Conservation (phyloP, 1,140 invertebrate genomes). For the Neocloeon triangulifer region DNA sequence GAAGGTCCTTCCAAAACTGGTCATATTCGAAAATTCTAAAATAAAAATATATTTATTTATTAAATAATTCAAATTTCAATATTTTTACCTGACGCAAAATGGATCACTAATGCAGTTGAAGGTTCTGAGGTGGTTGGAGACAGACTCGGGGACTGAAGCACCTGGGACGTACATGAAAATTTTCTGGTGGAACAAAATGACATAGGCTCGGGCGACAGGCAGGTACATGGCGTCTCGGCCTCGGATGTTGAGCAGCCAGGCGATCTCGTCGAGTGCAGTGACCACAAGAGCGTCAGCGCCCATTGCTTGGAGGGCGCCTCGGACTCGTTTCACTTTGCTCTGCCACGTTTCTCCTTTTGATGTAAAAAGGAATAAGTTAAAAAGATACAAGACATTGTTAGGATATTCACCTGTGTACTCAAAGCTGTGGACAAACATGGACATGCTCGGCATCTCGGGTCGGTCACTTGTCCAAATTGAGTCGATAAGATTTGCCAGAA, state of each 20-base stretch:
- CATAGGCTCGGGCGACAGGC: conserved; percentile 61
- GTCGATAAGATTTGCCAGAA: conserved; percentile 56
- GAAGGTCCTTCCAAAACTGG: conserved; percentile 41
- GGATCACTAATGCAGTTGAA: conserved; percentile 28
- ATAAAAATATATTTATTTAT: too few species aligned
- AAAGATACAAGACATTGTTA: not conserved
- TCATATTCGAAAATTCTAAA: conserved; percentile 42
- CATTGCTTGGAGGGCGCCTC: conserved; percentile 34
- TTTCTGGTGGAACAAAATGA: conserved; percentile 36
- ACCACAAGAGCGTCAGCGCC: conserved; percentile 58
- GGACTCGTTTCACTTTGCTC: conserved; percentile 42
- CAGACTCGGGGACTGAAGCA: conserved; percentile 22
- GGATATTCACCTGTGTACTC: conserved; percentile 22
- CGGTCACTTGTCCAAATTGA: conserved; percentile 48
- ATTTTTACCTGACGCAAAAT: conserved; percentile 36
- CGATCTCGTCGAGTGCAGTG: conserved; percentile 77
- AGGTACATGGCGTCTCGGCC: conserved; percentile 74
- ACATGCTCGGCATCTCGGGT: conserved; percentile 21
- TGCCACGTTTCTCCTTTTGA: conserved; percentile 38
- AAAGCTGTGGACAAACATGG: conserved; percentile 23
- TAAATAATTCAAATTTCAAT: conserved; percentile 7
- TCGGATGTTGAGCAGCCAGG: conserved; percentile 88
- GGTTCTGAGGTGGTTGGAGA: conserved; percentile 28
- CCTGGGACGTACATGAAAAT: conserved; percentile 31
- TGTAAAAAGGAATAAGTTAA: not conserved